Evolutionary conservation across 2,113 vertebrate genomes (phyloP).

Genomic region (Natator depressus): DNA sequence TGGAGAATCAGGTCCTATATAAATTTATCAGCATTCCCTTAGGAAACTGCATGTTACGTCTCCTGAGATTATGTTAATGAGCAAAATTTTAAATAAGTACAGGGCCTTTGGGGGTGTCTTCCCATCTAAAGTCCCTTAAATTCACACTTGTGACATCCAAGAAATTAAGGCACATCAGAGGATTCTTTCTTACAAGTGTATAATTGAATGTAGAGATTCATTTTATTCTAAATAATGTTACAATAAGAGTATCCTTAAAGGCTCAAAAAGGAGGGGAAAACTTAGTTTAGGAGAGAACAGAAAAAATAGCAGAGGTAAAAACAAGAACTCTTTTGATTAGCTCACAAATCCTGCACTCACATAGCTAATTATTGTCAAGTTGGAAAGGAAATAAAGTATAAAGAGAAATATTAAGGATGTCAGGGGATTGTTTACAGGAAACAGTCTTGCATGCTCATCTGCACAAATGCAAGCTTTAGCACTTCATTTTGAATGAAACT

Average conservation of each 20-base stretch:
- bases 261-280: not conserved
- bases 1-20: not conserved
- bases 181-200: not conserved
- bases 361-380: not conserved
- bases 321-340: not conserved
- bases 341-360: not conserved
- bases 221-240: not conserved
- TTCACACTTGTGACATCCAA: not conserved
- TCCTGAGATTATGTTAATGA: not conserved
- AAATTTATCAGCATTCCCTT: not conserved
- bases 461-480: not conserved
- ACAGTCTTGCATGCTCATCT: not conserved
- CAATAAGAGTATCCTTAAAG: not conserved
- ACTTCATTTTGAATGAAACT: conserved; percentile 14
- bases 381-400: conserved; percentile 27
- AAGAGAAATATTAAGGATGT: conserved; percentile 29
- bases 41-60: not conserved
- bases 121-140: not conserved
- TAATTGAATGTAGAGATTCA: not conserved
- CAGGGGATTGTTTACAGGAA: conserved; percentile 40
- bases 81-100: not conserved
- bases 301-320: not conserved
- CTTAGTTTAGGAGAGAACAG: not conserved
- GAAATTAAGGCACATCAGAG: not conserved
- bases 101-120: not conserved